A percentile compares a stretch with the other conserved stretches of the same genome.
phyloP scores from a whole-genome alignment of 2,797 vertebrate genomes.

The Muscicapa striata region DNA sequence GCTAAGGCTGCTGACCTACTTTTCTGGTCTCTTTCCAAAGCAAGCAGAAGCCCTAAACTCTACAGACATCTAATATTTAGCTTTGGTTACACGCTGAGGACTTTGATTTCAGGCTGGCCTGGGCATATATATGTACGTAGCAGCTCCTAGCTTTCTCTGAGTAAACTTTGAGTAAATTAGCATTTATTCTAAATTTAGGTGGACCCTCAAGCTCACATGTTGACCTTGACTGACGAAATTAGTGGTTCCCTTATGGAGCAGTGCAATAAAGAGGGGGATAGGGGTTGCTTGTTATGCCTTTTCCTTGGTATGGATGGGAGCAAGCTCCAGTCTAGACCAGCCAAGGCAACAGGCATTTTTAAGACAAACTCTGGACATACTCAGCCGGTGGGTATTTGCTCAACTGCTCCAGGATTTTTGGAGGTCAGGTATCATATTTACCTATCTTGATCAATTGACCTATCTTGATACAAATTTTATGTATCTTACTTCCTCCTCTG shows the following conservation, averaged over 20 bases:
- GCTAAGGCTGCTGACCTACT: slow-evolving; percentile 50
- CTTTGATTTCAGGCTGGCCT: background rate
- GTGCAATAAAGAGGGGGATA: background rate
- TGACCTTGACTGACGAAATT: background rate
- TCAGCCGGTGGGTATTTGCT: background rate
- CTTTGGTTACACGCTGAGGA: background rate
- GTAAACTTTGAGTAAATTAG: background rate
- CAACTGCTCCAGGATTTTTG: background rate
- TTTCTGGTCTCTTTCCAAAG: background rate
- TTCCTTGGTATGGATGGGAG: background rate
- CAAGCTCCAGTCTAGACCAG: background rate
- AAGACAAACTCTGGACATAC: background rate
- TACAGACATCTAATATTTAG: slow-evolving; percentile 52
- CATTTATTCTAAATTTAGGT: background rate
- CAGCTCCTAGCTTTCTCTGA: background rate
- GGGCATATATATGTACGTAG: background rate
- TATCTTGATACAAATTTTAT: background rate
- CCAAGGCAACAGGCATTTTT: background rate
- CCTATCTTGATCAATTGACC: background rate
- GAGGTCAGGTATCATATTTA: background rate
- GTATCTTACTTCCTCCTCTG: background rate
- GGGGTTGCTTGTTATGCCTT: background rate
- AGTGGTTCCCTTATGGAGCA: background rate
- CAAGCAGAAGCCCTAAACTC: background rate
- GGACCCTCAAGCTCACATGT: background rate